Base-by-base conservation (phyloP, 2,888 invertebrate species). In the Drosophila bunnanda region DNA sequence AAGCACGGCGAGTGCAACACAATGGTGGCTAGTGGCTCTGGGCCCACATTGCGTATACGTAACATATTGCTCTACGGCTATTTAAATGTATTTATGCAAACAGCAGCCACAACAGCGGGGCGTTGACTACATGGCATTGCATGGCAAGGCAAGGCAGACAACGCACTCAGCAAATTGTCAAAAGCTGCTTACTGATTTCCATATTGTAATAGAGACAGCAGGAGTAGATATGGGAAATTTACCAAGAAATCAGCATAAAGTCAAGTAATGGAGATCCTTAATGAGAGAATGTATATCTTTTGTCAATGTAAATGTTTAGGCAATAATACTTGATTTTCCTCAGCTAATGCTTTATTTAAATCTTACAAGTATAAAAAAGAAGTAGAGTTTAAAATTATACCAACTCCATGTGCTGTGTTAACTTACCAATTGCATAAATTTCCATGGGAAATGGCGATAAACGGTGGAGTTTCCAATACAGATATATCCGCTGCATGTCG, bases 41-140 rank as follows among this genome's bases (percentile, higher is more conserved):
- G 69, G 61, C 64, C 74, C 53, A 57, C 72, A 64, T 32, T 79
- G 76, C 83, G 81, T 86, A 81, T 81, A 84, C 79, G 86, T 79
- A 86, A 84, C 81, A 84, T 83, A 84, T 86, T 84, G 79, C 76
- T 69, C 62, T 43, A 36, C 44, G 78, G 81, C 79, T 78, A 83
- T 83, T 83, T 86, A 83, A 86, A 83, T 83, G 84, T 76, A 83
- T 83, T 83, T 83, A 83, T 83, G 83, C 86, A 85, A 67, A 75
- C 65, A 70, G 57, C 72, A 57, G 46, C 53, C 52, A 43, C 38
- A 70, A 39, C 48, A 54, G 34, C 46, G 41, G 44, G 44, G 55
- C 52, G 57, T 57, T 41, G 53, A 61, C 53, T 56, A 34, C 43
- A 22, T 17, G 57, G 54, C 53, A 69, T 28, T n/a, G 25, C 25